Conservation (phyloP, 1,140 invertebrate genomes). For the Macrosteles quadrilineatus region DNA sequence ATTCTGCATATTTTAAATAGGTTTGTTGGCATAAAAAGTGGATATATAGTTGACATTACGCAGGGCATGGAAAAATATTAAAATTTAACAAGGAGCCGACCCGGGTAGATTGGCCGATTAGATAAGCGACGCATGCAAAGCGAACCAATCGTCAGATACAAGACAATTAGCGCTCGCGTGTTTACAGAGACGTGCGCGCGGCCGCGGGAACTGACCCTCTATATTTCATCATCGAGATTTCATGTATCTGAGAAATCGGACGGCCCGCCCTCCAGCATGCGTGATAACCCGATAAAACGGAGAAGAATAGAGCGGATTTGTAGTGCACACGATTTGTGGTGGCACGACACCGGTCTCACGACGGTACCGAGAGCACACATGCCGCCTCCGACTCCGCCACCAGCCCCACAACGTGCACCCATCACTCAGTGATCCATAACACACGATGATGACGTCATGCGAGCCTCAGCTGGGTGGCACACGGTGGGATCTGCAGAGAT, state of each 20-base stretch:
- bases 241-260: slow-evolving; percentile 28
- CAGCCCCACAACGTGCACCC: not conserved
- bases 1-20: too few species aligned
- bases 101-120: too few species aligned
- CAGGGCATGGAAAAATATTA: too few species aligned
- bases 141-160: too few species aligned
- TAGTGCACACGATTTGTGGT: slow-evolving; percentile 27
- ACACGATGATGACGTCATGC: not conserved
- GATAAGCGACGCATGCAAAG: too few species aligned
- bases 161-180: not conserved
- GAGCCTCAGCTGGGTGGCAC: too few species aligned
- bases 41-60: too few species aligned
- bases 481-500: too few species aligned
- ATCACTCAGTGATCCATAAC: slow-evolving; percentile 20
- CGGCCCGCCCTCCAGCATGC: slow-evolving; percentile 25
- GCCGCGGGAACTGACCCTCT: slow-evolving; percentile 5
- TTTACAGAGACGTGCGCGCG: too few species aligned
- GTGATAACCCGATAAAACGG: slow-evolving; percentile 28
- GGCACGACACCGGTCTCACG: not conserved
- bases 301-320: slow-evolving; percentile 30
- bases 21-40: too few species aligned
- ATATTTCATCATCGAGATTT: slow-evolving; percentile 27
- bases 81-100: too few species aligned
- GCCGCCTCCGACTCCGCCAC: not conserved
- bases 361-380: not conserved